Conservation (phyloP, 2,113 vertebrate genomes). For the Todiramphus saurophagus region DNA sequence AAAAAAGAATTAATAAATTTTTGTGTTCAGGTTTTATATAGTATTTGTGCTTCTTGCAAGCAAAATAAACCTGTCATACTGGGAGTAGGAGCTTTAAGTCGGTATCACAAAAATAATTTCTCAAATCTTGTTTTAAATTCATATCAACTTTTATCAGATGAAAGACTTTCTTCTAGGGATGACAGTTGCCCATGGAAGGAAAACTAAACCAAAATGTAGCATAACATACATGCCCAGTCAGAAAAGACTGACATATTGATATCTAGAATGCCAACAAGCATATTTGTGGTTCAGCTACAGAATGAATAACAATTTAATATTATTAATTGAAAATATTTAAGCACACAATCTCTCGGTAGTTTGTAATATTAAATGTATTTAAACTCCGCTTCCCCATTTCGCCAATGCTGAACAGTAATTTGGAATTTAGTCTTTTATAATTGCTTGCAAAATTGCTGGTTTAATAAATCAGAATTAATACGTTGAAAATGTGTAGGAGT, state of each 20-base stretch:
- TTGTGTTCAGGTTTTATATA: not conserved
- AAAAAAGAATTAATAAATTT: not conserved
- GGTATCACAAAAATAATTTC: not conserved
- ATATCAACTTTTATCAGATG: not conserved
- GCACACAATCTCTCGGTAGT: not conserved
- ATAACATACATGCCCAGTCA: not conserved
- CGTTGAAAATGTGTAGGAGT: not conserved
- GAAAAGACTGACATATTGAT: not conserved
- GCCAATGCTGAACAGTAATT: not conserved
- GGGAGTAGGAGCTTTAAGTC: not conserved
- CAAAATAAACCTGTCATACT: not conserved
- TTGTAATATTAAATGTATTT: not conserved
- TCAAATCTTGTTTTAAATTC: slow-evolving; percentile 27
- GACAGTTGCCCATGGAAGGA: not conserved
- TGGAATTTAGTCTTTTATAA: not conserved
- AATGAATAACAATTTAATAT: not conserved
- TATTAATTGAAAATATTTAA: slow-evolving; percentile 11
- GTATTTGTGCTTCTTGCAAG: not conserved
- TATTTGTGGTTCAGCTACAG: not conserved
- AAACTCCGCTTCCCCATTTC: not conserved
- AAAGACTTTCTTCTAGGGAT: not conserved
- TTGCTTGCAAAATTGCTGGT: not conserved
- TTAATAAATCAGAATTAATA: slow-evolving; percentile 14
- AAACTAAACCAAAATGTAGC: not conserved
- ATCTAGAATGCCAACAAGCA: not conserved